phyloP scores from a whole-genome alignment of 2,113 vertebrate species.

The Argyrosomus japonicus region DNA sequence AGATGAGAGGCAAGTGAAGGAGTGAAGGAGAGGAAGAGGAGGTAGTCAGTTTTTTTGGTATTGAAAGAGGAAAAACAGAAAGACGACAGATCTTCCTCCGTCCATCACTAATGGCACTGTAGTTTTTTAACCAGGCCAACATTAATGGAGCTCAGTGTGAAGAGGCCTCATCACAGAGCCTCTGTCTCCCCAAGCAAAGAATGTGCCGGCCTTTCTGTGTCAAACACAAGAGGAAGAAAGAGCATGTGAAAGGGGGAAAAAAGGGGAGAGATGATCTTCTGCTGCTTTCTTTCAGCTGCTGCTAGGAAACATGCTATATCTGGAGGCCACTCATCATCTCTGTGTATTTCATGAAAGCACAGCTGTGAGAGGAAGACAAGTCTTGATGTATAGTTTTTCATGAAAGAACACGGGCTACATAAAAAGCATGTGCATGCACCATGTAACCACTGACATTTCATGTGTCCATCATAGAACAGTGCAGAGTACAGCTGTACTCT shows the following conservation, averaged over 20 bases:
- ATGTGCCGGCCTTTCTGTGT: neutral
- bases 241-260: neutral
- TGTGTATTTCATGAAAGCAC: neutral
- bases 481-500: neutral
- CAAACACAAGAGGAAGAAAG: neutral
- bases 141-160: conserved; percentile 4
- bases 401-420: neutral
- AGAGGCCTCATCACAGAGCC: conserved; percentile 9
- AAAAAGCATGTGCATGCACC: neutral
- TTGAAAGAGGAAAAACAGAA: no score
- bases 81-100: neutral
- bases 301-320: conserved; percentile 29
- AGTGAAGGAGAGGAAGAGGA: neutral
- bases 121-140: neutral
- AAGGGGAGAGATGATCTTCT: neutral
- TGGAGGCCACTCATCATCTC: neutral
- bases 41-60: neutral
- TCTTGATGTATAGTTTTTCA: neutral
- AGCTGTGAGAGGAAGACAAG: conserved; percentile 9
- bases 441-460: no score
- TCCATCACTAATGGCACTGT: conserved; percentile 7
- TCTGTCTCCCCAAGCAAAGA: neutral
- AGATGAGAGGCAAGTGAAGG: no score
- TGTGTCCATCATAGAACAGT: no score
- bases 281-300: conserved; percentile 13